Percentiles rank a stretch among this genome's conserved stretches.
These are phyloP conservation scores for Diadophis punctatus DNA, from an alignment of 2,113 vertebrate species.

Conservation along the genomic window DNA sequence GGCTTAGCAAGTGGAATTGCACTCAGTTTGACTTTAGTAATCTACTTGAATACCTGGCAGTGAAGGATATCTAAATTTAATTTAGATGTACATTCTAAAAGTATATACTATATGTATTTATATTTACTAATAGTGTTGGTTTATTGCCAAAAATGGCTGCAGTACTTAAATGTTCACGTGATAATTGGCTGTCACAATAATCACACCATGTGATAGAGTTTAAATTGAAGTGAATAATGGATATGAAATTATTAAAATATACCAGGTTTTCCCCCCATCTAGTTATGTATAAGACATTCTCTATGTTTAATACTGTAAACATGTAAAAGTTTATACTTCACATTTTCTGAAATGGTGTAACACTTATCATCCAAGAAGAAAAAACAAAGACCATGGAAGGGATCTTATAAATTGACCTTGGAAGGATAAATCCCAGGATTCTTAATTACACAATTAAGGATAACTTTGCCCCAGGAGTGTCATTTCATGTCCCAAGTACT, in stretches of 20 bases:
- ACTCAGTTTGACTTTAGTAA: background rate
- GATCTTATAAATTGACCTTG: background rate
- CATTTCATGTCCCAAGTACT: slow-evolving; percentile 3
- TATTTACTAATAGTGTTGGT: background rate
- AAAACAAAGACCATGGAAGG: background rate
- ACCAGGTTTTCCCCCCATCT: background rate
- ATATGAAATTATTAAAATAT: background rate
- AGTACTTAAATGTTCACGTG: background rate
- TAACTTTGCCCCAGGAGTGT: background rate
- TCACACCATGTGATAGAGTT: background rate
- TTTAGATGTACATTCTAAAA: background rate
- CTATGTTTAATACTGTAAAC: background rate
- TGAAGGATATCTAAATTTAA: background rate
- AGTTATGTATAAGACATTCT: background rate
- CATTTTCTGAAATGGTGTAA: background rate
- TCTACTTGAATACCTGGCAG: background rate
- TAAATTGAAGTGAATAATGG: background rate
- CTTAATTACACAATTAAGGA: slow-evolving; percentile 2
- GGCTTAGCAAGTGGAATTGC: background rate
- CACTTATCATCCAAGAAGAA: background rate
- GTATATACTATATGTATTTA: background rate
- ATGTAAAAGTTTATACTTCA: background rate
- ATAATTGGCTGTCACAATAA: background rate
- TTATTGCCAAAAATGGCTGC: background rate
- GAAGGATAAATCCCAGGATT: slow-evolving; percentile 15